These are phyloP conservation scores for Latrodectus hesperus DNA, from an alignment of 2,888 invertebrate species.

Conservation along the genomic window DNA sequence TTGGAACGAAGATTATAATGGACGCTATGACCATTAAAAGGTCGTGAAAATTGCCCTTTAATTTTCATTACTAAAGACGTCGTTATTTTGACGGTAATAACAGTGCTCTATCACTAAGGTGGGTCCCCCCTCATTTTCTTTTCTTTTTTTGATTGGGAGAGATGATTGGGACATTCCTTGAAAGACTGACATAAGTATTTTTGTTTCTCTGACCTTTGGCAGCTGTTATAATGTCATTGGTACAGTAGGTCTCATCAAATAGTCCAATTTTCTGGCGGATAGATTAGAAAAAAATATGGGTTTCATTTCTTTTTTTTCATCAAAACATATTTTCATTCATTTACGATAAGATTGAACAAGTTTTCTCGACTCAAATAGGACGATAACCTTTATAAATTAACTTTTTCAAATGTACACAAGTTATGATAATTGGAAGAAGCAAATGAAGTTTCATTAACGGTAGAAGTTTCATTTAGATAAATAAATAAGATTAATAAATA, in stretches of 20 bases:
- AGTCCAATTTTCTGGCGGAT: too few species aligned
- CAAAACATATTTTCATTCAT: too few species aligned
- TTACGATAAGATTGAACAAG: too few species aligned
- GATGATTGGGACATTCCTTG: not conserved
- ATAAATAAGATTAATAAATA: too few species aligned
- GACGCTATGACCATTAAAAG: not conserved
- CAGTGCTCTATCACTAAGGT: not conserved
- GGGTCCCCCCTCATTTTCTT: not conserved
- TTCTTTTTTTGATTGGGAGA: not conserved
- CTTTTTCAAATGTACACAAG: too few species aligned
- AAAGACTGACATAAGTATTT: not conserved
- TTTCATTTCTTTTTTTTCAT: too few species aligned
- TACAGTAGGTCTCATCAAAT: not conserved
- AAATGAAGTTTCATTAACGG: too few species aligned
- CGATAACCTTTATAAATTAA: too few species aligned
- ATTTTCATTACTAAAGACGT: not conserved
- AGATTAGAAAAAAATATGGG: too few species aligned
- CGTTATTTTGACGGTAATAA: not conserved
- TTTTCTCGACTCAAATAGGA: too few species aligned
- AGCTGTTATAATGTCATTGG: not conserved
- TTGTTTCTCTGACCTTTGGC: not conserved
- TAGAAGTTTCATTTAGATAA: too few species aligned
- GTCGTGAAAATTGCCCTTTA: not conserved
- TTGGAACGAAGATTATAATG: not conserved
- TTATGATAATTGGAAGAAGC: too few species aligned